Base-by-base conservation (phyloP, 1,140 invertebrate species). In the Trichomalopsis sarcophagae region DNA sequence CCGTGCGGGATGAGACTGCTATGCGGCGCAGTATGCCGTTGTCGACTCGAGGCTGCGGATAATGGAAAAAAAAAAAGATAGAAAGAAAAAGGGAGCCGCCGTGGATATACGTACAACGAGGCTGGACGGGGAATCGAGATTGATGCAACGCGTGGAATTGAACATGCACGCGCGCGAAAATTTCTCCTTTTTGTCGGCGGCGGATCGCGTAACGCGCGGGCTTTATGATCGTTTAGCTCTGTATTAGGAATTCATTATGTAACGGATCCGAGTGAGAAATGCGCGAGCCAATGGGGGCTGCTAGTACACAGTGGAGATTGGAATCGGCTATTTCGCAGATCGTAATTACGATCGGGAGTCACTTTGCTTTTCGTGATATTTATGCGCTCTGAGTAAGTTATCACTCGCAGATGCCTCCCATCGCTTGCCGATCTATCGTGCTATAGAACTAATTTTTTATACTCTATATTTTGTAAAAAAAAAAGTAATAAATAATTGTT, bases 161-260 rank as follows among this genome's bases (percentile, higher is more conserved):
- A 62, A 62, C 55, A n/a, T 62, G 55, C 55, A 62, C 55, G 55
- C 17, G 66, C 62, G 62, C 62, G 62, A 68, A 36, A 44, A 80
- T 80, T 80, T 80, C 78, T 80, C 50, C 62, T 66, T 69, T 68
- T 66, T 21, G 33, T 14, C n/a, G 55, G 62, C 44, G 44, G 55
- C 55, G 17, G 55, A 62, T 62, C 55, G 55, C 55, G 55, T 62
- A 62, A 62, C 55, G 55, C 55, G 21, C 55, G 55, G 55, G 55
- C 21, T 62, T 62, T 62, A 62, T 68, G 36, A 80, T 23, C 40
- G 33, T 44, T 68, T 40, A 69, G 62, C 66, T 80, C 78, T 68
- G 27, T 44, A 23, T 68, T 40, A 68, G 30, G 30, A 66, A 62
- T 30, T 3, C 50, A 62, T 78, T 78, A 78, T 27, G 27, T 78